phyloP scores from a whole-genome alignment of 1,140 invertebrate genomes.

The Coptotermes formosanus region DNA sequence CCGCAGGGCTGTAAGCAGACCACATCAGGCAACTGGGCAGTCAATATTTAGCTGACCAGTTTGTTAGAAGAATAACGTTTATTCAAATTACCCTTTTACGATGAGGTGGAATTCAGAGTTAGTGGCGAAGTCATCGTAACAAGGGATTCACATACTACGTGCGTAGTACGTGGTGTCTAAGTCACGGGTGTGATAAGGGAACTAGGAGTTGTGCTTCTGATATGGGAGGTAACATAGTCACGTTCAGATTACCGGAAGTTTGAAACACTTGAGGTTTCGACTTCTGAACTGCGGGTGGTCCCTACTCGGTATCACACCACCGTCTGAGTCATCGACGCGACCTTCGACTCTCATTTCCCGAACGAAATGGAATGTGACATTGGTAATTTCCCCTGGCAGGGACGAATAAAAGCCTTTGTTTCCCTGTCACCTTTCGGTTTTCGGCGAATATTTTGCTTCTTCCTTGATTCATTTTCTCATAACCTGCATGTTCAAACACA shows the following conservation, averaged over 20 bases:
- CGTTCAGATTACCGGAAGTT: neutral
- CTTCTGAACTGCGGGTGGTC: too few relatives aligned
- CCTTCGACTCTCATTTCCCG: neutral
- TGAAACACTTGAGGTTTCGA: neutral
- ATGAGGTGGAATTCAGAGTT: neutral
- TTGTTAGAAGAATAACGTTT: neutral
- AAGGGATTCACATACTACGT: neutral
- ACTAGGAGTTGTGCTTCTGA: neutral
- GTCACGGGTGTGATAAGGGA: neutral
- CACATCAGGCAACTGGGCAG: too few relatives aligned
- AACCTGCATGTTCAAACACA: too few relatives aligned
- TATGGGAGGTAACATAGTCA: neutral
- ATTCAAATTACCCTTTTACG: neutral
- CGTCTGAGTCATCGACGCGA: neutral
- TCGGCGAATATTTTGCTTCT: too few relatives aligned
- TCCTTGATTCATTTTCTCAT: too few relatives aligned
- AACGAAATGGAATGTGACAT: conserved; percentile 8
- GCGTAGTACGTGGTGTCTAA: neutral
- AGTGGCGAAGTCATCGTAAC: neutral
- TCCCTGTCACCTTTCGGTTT: too few relatives aligned
- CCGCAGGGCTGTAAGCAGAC: too few relatives aligned
- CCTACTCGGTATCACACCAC: too few relatives aligned
- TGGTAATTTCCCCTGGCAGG: neutral
- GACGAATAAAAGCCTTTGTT: too few relatives aligned
- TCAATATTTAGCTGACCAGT: too few relatives aligned